A percentile compares a stretch with the other conserved stretches of the same genome.
Evolutionary conservation across 2,888 invertebrate species (phyloP).

Genomic region (Acrobasis repandana): DNA sequence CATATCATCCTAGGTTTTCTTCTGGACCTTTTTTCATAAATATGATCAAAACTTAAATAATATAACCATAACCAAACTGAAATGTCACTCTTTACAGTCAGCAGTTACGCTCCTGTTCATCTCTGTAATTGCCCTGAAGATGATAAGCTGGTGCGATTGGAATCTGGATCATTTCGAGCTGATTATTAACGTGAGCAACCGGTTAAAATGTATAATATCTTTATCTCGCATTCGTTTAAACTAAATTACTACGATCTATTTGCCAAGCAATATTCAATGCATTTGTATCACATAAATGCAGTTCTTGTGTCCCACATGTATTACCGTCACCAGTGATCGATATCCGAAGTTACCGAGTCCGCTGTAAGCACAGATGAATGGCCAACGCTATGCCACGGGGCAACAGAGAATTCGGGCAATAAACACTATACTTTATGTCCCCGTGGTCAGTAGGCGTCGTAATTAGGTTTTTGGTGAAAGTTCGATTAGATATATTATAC

Average conservation of each 20-base stretch:
- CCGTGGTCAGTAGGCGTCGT: slow-evolving; percentile 30
- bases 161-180: too few relatives aligned
- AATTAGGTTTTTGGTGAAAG: slow-evolving; percentile 46
- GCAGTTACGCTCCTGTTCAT: too few relatives aligned
- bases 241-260: background rate
- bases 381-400: slow-evolving; percentile 23
- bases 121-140: too few relatives aligned
- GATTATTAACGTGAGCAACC: too few relatives aligned
- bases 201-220: too few relatives aligned
- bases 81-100: too few relatives aligned
- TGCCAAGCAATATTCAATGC: background rate
- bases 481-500: slow-evolving; percentile 37
- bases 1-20: too few relatives aligned
- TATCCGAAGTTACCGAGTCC: background rate
- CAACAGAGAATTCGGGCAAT: slow-evolving; percentile 26
- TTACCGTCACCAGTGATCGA: background rate
- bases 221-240: too few relatives aligned
- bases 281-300: background rate
- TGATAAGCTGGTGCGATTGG: too few relatives aligned
- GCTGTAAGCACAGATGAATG: slow-evolving; percentile 1
- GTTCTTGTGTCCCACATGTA: background rate
- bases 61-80: too few relatives aligned
- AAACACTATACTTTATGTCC: slow-evolving; percentile 34
- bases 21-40: too few relatives aligned
- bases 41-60: too few relatives aligned